Conservation (phyloP, 2,797 vertebrate species). For the Urocyon cinereoargenteus region DNA sequence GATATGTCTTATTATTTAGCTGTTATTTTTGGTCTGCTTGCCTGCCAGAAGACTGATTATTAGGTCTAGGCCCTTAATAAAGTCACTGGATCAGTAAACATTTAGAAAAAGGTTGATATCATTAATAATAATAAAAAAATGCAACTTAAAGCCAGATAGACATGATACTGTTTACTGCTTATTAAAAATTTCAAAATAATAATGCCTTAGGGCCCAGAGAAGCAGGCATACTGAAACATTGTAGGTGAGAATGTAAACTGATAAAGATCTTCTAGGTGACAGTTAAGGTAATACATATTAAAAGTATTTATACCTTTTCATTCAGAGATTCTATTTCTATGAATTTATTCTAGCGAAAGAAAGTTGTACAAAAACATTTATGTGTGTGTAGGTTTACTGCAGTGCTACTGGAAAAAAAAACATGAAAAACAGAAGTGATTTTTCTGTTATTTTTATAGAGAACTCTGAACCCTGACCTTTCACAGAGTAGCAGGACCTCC, state of each 20-base stretch:
- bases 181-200: conserved; percentile 34
- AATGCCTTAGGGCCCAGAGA: background rate
- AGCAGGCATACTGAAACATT: conserved; percentile 1
- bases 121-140: conserved; percentile 48
- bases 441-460: background rate
- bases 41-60: background rate
- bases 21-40: conserved; percentile 32
- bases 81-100: background rate
- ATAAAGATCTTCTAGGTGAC: background rate
- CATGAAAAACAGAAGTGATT: background rate
- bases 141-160: background rate
- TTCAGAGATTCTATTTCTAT: background rate
- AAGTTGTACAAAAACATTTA: background rate
- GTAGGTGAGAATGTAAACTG: background rate
- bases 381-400: background rate
- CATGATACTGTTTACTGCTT: background rate
- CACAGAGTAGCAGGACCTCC: background rate
- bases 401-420: conserved; percentile 1
- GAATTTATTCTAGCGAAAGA: conserved; percentile 26
- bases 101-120: background rate
- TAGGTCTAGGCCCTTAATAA: background rate
- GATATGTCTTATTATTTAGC: background rate
- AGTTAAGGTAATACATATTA: background rate
- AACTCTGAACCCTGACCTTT: background rate
- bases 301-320: conserved; percentile 29